Base-by-base conservation (phyloP, 2,797 vertebrate species). In the Pipistrellus nathusii region DNA sequence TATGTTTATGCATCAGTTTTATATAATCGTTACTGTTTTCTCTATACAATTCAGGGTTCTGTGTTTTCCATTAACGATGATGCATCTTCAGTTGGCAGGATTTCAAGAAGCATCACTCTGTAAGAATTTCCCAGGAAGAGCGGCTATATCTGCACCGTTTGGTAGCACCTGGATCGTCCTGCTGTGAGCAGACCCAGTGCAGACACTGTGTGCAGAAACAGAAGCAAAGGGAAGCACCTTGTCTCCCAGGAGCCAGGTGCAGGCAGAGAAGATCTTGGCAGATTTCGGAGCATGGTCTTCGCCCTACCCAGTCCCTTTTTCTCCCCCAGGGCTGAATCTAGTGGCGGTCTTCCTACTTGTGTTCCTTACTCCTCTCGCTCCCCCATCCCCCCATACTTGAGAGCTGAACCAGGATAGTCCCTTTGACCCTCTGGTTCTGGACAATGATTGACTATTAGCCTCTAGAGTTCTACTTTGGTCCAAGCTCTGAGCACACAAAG, bases 111-210 rank as follows among this genome's bases (percentile, higher is more conserved):
- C 27, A 88, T 17, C 59, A 4, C 27, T 27, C 27, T 5, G 27
- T 64, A 32, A 86, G 32, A 68, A 75, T 18, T 69, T 51, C 27
- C 38, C 6, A 35, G 25, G 48, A 23, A 20, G 14, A 64, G 41
- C 30, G 18, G 66, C 53, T 46, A 17, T 35, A 9, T 32, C 10
- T 1, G 15, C 0, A 4, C 32, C 23, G 30, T 6, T 10, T 8
- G 30, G 46, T 21, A 5, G 73, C 46, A 51, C 32, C 73, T 32
- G 46, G 73, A 7, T 7, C 0, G 10, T 51, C 17, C 72, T 48
- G 18, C 30, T 48, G 46, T 30, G 71, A 48, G 72, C 46, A 15
- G 25, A 8, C 44, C 23, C 32, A 38, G 21, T 10, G 9, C 15
- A 64, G 32, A 91, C 53, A 82, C 23, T 46, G 14, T 8, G 30